A percentile compares a stretch with the other conserved stretches of the same genome.
These are phyloP conservation scores for Cantharis nigra DNA, from an alignment of 2,888 invertebrate species.

Conservation along the genomic window DNA sequence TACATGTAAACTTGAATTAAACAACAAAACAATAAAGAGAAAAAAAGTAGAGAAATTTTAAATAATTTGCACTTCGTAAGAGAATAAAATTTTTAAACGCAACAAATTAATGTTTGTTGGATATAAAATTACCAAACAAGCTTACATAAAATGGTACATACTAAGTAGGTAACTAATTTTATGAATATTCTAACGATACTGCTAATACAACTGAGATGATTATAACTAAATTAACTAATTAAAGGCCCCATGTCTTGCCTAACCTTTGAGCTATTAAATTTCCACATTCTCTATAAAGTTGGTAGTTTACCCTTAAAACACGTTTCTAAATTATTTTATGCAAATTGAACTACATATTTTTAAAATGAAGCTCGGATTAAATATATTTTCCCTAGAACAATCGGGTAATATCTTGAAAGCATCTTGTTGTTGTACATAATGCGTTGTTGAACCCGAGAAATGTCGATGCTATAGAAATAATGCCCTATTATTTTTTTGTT, in stretches of 20 bases:
- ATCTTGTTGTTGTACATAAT: background rate
- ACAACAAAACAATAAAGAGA: too few relatives aligned
- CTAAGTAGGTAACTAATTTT: conserved; percentile 13
- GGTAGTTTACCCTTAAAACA: background rate
- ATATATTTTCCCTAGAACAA: background rate
- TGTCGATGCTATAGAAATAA: background rate
- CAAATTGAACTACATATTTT: background rate
- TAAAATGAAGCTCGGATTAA: background rate
- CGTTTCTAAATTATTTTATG: background rate
- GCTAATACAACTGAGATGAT: conserved; percentile 21
- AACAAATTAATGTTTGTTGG: background rate
- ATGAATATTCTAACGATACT: conserved; percentile 12
- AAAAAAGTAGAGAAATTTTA: too few relatives aligned
- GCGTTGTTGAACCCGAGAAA: background rate
- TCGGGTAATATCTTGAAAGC: background rate
- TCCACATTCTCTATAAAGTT: background rate
- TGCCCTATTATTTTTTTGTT: background rate
- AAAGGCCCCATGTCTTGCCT: conserved; percentile 25
- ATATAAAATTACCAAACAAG: background rate
- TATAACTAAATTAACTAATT: conserved; percentile 31
- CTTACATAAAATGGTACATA: background rate
- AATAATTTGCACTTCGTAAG: too few relatives aligned
- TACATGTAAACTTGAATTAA: too few relatives aligned
- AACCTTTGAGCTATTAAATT: conserved; percentile 28
- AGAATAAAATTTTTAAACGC: background rate